phyloP scores from a whole-genome alignment of 2,888 invertebrate species.

The Aleiodes leptofemur region DNA sequence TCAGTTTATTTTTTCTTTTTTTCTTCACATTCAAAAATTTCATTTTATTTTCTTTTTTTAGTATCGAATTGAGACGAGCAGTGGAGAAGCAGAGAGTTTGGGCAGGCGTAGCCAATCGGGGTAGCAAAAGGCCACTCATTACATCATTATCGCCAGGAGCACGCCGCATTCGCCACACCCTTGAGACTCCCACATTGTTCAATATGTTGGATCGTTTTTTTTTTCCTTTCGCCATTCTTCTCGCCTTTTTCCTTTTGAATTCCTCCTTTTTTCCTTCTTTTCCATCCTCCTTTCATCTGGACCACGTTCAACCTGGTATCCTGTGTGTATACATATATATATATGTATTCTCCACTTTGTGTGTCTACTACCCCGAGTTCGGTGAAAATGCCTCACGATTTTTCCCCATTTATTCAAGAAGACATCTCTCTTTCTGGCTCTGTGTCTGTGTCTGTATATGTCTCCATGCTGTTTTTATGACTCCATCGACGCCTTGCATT shows the following conservation, averaged over 20 bases:
- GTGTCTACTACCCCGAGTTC: conserved; percentile 37
- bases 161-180: conserved; percentile 63
- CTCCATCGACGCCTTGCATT: conserved; percentile 34
- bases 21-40: not conserved
- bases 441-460: conserved; percentile 1
- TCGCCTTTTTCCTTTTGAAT: conserved; percentile 22
- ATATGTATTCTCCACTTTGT: not conserved
- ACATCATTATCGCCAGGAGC: conserved; percentile 67
- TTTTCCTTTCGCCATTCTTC: conserved; percentile 32
- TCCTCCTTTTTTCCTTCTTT: conserved; percentile 21
- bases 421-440: not conserved
- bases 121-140: conserved; percentile 64
- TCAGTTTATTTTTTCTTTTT: not conserved
- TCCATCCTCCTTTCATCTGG: conserved; percentile 39
- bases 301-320: conserved; percentile 42
- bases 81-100: conserved; percentile 47
- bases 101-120: conserved; percentile 64
- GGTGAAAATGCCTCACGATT: conserved; percentile 50
- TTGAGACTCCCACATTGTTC: conserved; percentile 54
- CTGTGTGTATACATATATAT: too few relatives aligned
- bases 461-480: conserved; percentile 49
- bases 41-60: not conserved
- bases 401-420: conserved; percentile 36
- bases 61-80: not conserved
- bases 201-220: conserved; percentile 43